These are phyloP conservation scores for Idaea biselata DNA, from an alignment of 2,888 invertebrate species.

Conservation along the genomic window DNA sequence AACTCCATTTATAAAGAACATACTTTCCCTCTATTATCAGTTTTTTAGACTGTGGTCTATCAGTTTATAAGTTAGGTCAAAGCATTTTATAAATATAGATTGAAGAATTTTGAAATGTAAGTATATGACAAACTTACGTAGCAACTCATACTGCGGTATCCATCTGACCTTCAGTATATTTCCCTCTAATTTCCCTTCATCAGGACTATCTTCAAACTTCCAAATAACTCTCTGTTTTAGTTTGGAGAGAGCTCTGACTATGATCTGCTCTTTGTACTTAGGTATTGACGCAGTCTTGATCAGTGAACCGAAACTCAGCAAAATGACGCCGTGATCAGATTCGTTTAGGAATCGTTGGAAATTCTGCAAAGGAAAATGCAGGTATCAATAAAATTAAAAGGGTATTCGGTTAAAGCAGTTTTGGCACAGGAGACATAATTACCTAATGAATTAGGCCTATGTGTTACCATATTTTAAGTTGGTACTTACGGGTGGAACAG, in stretches of 20 bases:
- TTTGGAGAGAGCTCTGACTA: constrained; percentile 82
- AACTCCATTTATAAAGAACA: too few species aligned
- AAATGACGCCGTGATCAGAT: constrained; percentile 84
- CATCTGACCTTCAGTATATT: constrained; percentile 83
- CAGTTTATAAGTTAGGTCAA: too few species aligned
- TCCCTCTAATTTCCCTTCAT: constrained; percentile 59
- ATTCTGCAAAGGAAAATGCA: constrained; percentile 59
- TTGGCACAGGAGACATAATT: too few species aligned
- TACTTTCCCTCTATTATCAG: too few species aligned
- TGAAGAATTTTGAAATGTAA: too few species aligned
- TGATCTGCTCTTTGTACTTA: constrained; percentile 79
- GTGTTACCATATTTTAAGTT: too few species aligned
- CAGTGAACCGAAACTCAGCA: constrained; percentile 90
- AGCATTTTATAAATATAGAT: too few species aligned
- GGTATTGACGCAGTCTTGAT: constrained; percentile 85
- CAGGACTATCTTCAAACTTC: constrained; percentile 85
- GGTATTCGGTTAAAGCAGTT: too few species aligned
- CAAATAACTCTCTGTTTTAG: constrained; percentile 87
- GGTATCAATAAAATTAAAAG: too few species aligned
- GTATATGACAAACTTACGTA: constrained; percentile 77
- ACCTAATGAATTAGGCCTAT: too few species aligned
- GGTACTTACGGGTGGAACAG: constrained; percentile 68
- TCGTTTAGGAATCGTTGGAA: constrained; percentile 84
- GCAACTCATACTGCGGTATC: constrained; percentile 86
- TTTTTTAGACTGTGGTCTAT: too few species aligned